Conservation (phyloP, 2,797 vertebrate species). For the Manis pentadactyla region DNA sequence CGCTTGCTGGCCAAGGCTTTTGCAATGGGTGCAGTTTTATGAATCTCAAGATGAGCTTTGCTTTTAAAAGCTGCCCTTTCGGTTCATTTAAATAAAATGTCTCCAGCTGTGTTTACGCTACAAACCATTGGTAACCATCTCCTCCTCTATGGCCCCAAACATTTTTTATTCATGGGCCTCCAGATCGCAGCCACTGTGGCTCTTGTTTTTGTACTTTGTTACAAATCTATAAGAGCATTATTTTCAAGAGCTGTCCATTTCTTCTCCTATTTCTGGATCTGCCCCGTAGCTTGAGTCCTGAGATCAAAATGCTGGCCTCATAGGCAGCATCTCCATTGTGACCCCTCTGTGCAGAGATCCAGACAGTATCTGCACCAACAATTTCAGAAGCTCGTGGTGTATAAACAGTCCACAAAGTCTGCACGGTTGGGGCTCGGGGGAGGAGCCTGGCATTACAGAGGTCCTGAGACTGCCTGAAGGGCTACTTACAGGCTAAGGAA, state of each 20-base stretch:
- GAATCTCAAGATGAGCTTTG: constrained; percentile 63
- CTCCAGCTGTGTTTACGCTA: constrained; percentile 65
- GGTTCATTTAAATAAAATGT: constrained; percentile 68
- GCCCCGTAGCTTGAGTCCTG: not conserved
- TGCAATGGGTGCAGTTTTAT: constrained; percentile 57
- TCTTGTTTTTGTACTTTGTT: not conserved
- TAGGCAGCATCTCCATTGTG: not conserved
- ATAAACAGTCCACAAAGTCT: not conserved
- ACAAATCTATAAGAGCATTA: not conserved
- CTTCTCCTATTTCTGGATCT: not conserved
- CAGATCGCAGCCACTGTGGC: not conserved
- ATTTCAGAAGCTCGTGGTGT: not conserved
- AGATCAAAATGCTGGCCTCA: not conserved
- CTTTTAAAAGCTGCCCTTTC: constrained; percentile 68
- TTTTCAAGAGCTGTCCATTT: not conserved
- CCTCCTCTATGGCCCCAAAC: constrained; percentile 14
- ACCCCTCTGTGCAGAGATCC: not conserved
- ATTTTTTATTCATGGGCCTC: not conserved
- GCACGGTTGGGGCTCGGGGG: not conserved
- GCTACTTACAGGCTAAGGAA: not conserved
- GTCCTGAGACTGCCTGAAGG: not conserved
- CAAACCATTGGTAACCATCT: constrained; percentile 58
- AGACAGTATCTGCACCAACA: not conserved
- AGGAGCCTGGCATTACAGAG: not conserved
- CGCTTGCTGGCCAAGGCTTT: constrained; percentile 52